Evolutionary conservation across 2,888 invertebrate species (phyloP).

Genomic region (Nephrotoma appendiculata): DNA sequence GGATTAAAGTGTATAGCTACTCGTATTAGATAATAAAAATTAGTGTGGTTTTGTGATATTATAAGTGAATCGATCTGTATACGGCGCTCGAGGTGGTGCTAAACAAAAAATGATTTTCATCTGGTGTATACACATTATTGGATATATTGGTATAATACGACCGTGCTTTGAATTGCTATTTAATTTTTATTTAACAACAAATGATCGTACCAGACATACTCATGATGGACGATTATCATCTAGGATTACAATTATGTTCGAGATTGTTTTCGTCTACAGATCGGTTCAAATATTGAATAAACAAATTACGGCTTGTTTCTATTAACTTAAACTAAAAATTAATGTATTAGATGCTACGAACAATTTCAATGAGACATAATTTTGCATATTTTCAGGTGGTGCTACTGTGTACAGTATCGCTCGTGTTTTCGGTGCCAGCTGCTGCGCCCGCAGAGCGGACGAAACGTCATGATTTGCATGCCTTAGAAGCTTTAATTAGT

Average conservation of each 20-base stretch:
- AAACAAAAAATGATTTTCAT: background rate
- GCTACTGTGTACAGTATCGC: background rate
- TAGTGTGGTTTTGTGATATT: background rate
- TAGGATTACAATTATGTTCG: background rate
- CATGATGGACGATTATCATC: background rate
- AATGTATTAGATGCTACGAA: background rate
- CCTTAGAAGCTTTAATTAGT: background rate
- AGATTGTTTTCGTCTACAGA: background rate
- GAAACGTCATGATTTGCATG: background rate
- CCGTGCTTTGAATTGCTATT: background rate
- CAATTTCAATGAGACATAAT: background rate
- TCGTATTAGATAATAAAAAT: background rate
- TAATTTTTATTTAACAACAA: background rate
- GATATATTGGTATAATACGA: background rate
- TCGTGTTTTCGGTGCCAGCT: background rate
- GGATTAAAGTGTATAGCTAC: slow-evolving; percentile 1
- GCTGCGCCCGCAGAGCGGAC: background rate
- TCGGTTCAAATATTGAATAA: background rate
- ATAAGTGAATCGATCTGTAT: background rate
- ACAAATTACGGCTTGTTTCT: background rate
- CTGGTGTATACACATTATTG: background rate
- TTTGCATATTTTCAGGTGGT: background rate
- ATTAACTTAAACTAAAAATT: background rate
- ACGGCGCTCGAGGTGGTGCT: background rate
- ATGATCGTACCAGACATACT: background rate